These are phyloP conservation scores for Armadillidium nasatum DNA, from an alignment of 1,140 invertebrate species.

Conservation along the genomic window DNA sequence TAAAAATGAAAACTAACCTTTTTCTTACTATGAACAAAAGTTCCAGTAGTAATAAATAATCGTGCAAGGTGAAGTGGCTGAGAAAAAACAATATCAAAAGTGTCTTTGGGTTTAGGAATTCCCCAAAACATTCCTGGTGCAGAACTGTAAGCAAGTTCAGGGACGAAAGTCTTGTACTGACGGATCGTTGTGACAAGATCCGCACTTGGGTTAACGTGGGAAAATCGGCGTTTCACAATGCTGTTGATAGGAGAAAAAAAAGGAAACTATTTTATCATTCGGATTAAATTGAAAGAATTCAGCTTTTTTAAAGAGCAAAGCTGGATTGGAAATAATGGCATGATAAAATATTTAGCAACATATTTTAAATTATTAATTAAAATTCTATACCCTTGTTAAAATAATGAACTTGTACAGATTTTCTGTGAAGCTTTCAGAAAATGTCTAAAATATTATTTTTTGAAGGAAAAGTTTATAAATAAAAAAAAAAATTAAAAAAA, in stretches of 20 bases:
- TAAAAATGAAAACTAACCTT: not conserved
- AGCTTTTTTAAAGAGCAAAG: no score
- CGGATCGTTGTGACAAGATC: conserved; percentile 43
- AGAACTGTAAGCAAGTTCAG: conserved; percentile 39
- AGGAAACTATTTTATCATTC: no score
- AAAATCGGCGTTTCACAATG: conserved; percentile 34
- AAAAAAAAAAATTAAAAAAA: no score
- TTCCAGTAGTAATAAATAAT: conserved; percentile 39
- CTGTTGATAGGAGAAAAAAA: conserved; percentile 10
- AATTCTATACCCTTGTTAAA: no score
- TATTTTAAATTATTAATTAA: no score
- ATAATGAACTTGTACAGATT: no score
- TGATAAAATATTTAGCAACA: no score
- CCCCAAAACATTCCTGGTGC: conserved; percentile 45
- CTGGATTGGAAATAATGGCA: no score
- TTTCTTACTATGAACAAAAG: conserved; percentile 36
- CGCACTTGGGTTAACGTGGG: conserved; percentile 41
- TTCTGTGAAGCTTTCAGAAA: no score
- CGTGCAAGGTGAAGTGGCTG: conserved; percentile 32
- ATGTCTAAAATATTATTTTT: no score
- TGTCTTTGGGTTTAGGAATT: conserved; percentile 38
- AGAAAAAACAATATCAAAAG: conserved; percentile 40
- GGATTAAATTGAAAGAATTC: no score
- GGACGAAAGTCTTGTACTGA: conserved; percentile 39
- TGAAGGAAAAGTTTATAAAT: no score